Evolutionary conservation across 1,140 invertebrate species (phyloP).

Genomic region (Leptinotarsa undecemlineata): DNA sequence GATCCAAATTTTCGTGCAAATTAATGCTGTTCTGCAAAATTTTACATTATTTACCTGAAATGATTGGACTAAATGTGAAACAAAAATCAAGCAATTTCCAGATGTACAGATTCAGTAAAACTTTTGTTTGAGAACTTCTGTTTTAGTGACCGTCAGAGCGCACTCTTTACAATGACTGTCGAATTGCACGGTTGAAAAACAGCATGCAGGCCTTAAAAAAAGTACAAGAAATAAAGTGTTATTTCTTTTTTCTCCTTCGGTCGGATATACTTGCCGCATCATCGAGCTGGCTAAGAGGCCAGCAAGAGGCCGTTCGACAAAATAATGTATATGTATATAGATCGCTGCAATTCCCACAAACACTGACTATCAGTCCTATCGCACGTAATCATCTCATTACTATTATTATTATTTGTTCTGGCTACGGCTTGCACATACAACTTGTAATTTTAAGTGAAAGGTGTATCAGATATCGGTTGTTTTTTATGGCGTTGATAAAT

Average conservation of each 20-base stretch:
- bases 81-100: too few relatives aligned
- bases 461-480: conserved; percentile 1
- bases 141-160: neutral
- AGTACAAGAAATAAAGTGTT: conserved; percentile 5
- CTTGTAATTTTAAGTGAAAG: conserved; percentile 16
- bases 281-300: conserved; percentile 2
- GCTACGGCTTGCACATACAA: neutral
- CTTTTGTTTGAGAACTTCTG: conserved; percentile 12
- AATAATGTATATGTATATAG: neutral
- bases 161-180: conserved; percentile 21
- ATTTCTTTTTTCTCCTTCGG: conserved; percentile 5
- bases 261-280: conserved; percentile 14
- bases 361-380: neutral
- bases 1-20: too few relatives aligned
- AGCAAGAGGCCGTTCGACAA: neutral
- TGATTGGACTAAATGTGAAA: too few relatives aligned
- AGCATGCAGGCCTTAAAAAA: conserved; percentile 26
- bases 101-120: too few relatives aligned
- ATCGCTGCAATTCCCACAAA: conserved; percentile 5
- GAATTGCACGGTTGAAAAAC: conserved; percentile 26
- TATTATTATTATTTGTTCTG: conserved; percentile 15
- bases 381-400: conserved; percentile 8
- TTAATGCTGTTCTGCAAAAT: too few relatives aligned
- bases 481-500: too few relatives aligned
- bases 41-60: too few relatives aligned